Evolutionary conservation across 2,113 vertebrate genomes (phyloP), one percentile per base, ranked within the genome.

Genomic region (Thamnaconus septentrionalis): DNA sequence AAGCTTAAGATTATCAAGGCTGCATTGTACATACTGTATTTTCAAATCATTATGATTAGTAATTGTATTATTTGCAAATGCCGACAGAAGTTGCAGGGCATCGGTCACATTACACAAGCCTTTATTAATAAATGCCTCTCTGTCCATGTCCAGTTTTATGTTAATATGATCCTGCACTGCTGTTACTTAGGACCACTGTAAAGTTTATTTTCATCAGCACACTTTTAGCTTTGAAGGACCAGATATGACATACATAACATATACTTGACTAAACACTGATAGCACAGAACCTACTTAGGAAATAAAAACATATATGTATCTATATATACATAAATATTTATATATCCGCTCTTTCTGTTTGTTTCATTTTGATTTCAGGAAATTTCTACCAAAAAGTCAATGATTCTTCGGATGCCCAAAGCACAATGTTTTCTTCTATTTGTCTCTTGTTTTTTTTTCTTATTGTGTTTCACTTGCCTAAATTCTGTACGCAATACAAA

Each of bases 401-500:
- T 55, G 68, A 79, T 56, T 80, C 63, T 88, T 81, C 83, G 56
- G 67, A 72, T 53, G 68, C 75, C 76, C 61, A 83, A 91, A 91
- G 87, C 89, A 89, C 88, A 90, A 85, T 84, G 84, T 56, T 4
- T 41, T 55, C 5, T 12, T 51, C 18, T 51, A 90, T 31, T 31
- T 31, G 18, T 87, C 66, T 76, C 83, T 59, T 65, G 61, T 76
- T 81, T 71, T 86, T 8, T 70, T 75, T 81, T 80, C 56, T 67
- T 82, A 53, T 80, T 83, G 66, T n/a, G 68, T 89, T 80, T 76
- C 61, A 83, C 76, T 79, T 68, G 59, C 70, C 83, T 85, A 83
- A 84, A 91, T 85, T 90, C 84, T 87, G 83, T 91, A 92, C 90
- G 91, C 92, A 92, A 92, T 90, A 91, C 78, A 83, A 89, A 86